Evolutionary conservation across 2,797 vertebrate species (phyloP).

Genomic region (Erpetoichthys calabaricus): DNA sequence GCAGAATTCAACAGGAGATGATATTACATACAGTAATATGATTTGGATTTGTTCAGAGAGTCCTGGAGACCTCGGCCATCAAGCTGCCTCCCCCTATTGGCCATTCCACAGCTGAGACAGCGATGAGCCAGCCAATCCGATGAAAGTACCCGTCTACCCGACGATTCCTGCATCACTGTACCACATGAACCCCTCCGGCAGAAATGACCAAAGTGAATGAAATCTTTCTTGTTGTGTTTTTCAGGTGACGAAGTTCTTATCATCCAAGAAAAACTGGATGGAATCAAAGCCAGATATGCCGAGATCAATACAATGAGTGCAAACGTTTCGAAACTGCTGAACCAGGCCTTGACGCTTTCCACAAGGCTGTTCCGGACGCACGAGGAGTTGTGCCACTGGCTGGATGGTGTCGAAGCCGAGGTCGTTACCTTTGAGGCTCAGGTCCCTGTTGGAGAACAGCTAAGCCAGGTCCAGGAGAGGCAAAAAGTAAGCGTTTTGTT

Average conservation of each 20-base stretch:
- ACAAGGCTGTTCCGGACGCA: slow-evolving; percentile 58
- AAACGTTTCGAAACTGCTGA: slow-evolving; percentile 66
- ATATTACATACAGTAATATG: too few species aligned
- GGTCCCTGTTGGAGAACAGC: slow-evolving; percentile 54
- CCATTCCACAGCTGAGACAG: too few species aligned
- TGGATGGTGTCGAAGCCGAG: slow-evolving; percentile 66
- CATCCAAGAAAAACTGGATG: slow-evolving; percentile 91
- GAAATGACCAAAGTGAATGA: too few species aligned
- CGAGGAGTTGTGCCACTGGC: slow-evolving; percentile 64
- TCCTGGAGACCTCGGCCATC: too few species aligned
- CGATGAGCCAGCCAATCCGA: too few species aligned
- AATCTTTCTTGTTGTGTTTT: slow-evolving; percentile 12
- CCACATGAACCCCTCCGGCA: too few species aligned
- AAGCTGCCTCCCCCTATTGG: too few species aligned
- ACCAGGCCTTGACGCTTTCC: slow-evolving; percentile 68
- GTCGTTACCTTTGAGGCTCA: slow-evolving; percentile 54
- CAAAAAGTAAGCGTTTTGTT: slow-evolving; percentile 60
- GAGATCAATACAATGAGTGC: slow-evolving; percentile 75
- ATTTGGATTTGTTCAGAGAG: too few species aligned
- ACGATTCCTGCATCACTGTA: too few species aligned
- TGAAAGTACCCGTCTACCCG: too few species aligned
- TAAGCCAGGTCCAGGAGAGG: slow-evolving; percentile 57
- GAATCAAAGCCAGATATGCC: slow-evolving; percentile 80
- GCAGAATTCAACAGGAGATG: too few species aligned
- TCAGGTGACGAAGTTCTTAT: slow-evolving; percentile 90